Conservation (phyloP, 2,797 vertebrate species). For the Hyperoplus immaculatus region DNA sequence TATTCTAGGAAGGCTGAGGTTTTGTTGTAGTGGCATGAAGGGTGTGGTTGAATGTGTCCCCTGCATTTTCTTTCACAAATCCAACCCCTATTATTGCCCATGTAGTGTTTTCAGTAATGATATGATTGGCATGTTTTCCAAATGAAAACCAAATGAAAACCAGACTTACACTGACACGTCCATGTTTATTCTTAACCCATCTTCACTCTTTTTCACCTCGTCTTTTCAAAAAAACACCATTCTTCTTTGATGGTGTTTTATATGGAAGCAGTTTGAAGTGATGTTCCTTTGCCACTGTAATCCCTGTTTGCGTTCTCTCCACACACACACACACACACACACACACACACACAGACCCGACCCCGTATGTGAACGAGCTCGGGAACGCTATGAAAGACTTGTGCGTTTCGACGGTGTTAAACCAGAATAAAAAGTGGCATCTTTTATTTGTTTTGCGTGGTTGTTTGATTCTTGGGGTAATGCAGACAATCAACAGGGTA, state of each 20-base stretch:
- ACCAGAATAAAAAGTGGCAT: constrained; percentile 86
- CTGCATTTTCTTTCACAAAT: constrained; percentile 29
- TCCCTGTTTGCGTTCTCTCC: constrained; percentile 67
- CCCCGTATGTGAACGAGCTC: constrained; percentile 61
- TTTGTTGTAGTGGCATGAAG: constrained; percentile 22
- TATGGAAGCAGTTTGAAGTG: constrained; percentile 68
- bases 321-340: no score
- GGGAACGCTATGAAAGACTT: constrained; percentile 81
- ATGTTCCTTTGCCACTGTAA: constrained; percentile 71
- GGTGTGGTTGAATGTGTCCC: constrained; percentile 39
- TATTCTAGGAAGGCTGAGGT: constrained; percentile 48
- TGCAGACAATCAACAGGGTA: constrained; percentile 85
- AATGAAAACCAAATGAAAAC: constrained; percentile 34
- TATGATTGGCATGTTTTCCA: constrained; percentile 37
- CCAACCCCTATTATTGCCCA: not conserved
- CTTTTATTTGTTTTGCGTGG: constrained; percentile 82
- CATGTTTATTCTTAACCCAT: constrained; percentile 42
- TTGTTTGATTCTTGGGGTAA: constrained; percentile 79
- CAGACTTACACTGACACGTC: constrained; percentile 42
- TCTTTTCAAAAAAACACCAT: constrained; percentile 40
- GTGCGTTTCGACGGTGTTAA: constrained; percentile 75
- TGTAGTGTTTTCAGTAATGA: constrained; percentile 23
- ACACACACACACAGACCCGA: constrained; percentile 53
- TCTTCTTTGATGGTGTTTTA: constrained; percentile 73
- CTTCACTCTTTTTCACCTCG: constrained; percentile 31